A percentile compares a stretch with the other conserved stretches of the same genome.
phyloP scores from a whole-genome alignment of 2,113 vertebrate genomes.

The human (Homo sapiens) region GRCh38 chr20:43436001-43436500 shows the following conservation, averaged over 20 bases:
- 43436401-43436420: not conserved
- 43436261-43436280: not conserved
- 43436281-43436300: not conserved
- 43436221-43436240: not conserved
- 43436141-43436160: conserved; percentile 35
- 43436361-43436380: not conserved
- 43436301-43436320: not conserved
- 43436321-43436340: not conserved
- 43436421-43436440: not conserved
- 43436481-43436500: not conserved
- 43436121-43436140: not conserved
- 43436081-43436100: not conserved
- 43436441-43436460: not conserved
- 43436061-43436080: not conserved
- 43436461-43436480: not conserved
- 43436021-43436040: not conserved
- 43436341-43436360: not conserved
- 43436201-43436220: not conserved
- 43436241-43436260: not conserved
- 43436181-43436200: not conserved
- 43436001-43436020: not conserved
- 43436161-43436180: not conserved
- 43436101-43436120: not conserved
- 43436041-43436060: not conserved
- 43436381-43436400: not conserved